A percentile compares a stretch with the other conserved stretches of the same genome.
Evolutionary conservation across 2,888 invertebrate species (phyloP).

Genomic region (Conistra vaccinii): DNA sequence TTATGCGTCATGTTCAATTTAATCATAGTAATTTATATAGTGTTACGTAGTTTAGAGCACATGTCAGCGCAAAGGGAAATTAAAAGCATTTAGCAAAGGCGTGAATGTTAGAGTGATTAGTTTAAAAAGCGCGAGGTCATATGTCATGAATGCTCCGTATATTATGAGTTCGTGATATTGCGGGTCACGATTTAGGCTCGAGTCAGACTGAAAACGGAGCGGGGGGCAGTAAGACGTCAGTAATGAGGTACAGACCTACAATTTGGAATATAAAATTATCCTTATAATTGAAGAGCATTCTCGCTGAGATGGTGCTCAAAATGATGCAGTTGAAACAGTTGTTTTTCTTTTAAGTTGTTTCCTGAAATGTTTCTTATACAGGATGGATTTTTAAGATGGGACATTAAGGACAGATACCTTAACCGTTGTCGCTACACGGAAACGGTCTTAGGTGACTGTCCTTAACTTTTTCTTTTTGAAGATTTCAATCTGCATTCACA

Average conservation of each 20-base stretch:
- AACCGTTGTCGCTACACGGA: too few species aligned
- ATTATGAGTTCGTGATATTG: conserved; percentile 44
- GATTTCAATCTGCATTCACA: too few species aligned
- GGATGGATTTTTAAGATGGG: too few species aligned
- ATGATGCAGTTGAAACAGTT: not conserved
- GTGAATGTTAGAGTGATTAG: conserved; percentile 48
- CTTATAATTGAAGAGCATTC: not conserved
- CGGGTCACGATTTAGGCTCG: conserved; percentile 40
- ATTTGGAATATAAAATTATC: not conserved
- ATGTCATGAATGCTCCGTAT: conserved; percentile 43
- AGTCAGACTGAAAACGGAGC: not conserved
- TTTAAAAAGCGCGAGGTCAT: conserved; percentile 59
- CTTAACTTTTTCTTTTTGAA: too few species aligned
- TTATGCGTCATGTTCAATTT: conserved; percentile 36
- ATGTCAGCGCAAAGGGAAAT: conserved; percentile 33
- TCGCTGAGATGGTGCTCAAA: not conserved
- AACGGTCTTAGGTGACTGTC: too few species aligned
- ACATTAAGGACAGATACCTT: too few species aligned
- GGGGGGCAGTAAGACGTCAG: not conserved
- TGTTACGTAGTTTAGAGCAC: conserved; percentile 26
- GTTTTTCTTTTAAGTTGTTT: not conserved
- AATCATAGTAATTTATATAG: conserved; percentile 17
- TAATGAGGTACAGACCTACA: conserved; percentile 1
- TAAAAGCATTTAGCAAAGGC: conserved; percentile 52
- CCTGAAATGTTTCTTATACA: not conserved